A percentile compares a stretch with the other conserved stretches of the same genome.
These are phyloP conservation scores for Tribolium madens DNA, from an alignment of 1,140 invertebrate genomes.

Conservation along the genomic window DNA sequence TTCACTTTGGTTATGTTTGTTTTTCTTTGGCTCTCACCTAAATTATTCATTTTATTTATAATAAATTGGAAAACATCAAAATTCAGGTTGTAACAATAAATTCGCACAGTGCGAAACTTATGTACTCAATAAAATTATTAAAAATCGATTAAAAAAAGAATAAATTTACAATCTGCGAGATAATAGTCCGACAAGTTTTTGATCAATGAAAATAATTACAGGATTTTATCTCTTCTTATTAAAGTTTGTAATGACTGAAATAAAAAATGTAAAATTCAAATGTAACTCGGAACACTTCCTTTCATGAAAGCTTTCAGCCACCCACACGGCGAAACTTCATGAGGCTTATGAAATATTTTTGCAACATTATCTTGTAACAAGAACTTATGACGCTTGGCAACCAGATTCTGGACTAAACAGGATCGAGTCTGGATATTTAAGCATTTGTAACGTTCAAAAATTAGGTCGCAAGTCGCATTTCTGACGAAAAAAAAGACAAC, in stretches of 20 bases:
- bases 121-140: background rate
- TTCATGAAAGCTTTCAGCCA: background rate
- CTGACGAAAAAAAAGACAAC: slow-evolving; percentile 12
- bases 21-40: slow-evolving; percentile 18
- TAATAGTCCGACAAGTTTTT: background rate
- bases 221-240: background rate
- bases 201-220: background rate
- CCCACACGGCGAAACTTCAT: background rate
- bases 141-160: background rate
- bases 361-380: slow-evolving; percentile 13
- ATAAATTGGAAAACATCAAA: slow-evolving; percentile 25
- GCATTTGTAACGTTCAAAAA: slow-evolving; percentile 1
- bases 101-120: background rate
- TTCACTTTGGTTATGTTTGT: slow-evolving; percentile 5
- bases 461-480: slow-evolving; percentile 8
- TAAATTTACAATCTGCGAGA: background rate
- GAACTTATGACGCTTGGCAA: slow-evolving; percentile 19
- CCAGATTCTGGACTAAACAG: slow-evolving; percentile 10
- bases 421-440: slow-evolving; percentile 15
- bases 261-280: background rate
- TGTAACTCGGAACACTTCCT: background rate
- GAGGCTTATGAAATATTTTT: slow-evolving; percentile 21
- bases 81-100: slow-evolving; percentile 24
- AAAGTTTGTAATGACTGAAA: background rate
- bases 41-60: slow-evolving; percentile 3